Percentiles rank a stretch among this genome's conserved stretches.
phyloP scores from a whole-genome alignment of 1,140 invertebrate genomes.

The Drosophila asahinai region DNA sequence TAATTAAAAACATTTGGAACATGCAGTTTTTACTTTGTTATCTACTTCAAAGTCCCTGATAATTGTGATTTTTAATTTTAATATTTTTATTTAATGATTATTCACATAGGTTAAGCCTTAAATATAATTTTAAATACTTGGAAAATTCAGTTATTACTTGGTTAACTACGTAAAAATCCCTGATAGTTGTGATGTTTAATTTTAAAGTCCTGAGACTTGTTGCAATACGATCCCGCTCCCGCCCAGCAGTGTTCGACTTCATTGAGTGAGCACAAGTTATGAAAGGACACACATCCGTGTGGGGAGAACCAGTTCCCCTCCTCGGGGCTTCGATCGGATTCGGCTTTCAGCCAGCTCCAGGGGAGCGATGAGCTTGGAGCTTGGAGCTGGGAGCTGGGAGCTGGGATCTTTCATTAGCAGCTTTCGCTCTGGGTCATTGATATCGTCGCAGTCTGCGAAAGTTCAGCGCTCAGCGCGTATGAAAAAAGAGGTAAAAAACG shows the following conservation, averaged over 20 bases:
- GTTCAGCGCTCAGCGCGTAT: slow-evolving; percentile 13
- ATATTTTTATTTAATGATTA: not conserved
- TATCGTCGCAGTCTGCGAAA: slow-evolving; percentile 31
- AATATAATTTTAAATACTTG: too few relatives aligned
- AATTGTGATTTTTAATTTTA: too few relatives aligned
- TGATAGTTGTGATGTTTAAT: too few relatives aligned
- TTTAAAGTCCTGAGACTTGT: not conserved
- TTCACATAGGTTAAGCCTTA: too few relatives aligned
- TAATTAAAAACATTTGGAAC: too few relatives aligned
- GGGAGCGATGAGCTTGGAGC: slow-evolving; percentile 21
- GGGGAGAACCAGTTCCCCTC: slow-evolving; percentile 10
- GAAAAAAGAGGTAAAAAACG: not conserved
- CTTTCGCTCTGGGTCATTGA: slow-evolving; percentile 63
- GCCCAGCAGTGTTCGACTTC: slow-evolving; percentile 18
- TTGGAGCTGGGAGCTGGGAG: not conserved
- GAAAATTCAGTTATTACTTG: too few relatives aligned
- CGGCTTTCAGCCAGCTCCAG: slow-evolving; percentile 1
- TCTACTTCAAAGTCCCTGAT: too few relatives aligned
- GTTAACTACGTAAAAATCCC: too few relatives aligned
- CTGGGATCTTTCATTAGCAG: slow-evolving; percentile 57
- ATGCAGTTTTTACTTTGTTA: too few relatives aligned
- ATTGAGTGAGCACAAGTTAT: slow-evolving; percentile 51
- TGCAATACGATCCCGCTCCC: slow-evolving; percentile 17
- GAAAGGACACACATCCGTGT: slow-evolving; percentile 30
- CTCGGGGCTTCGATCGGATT: slow-evolving; percentile 18